These are phyloP conservation scores for Euzophera pinguis DNA, from an alignment of 2,888 invertebrate species.

Conservation along the genomic window DNA sequence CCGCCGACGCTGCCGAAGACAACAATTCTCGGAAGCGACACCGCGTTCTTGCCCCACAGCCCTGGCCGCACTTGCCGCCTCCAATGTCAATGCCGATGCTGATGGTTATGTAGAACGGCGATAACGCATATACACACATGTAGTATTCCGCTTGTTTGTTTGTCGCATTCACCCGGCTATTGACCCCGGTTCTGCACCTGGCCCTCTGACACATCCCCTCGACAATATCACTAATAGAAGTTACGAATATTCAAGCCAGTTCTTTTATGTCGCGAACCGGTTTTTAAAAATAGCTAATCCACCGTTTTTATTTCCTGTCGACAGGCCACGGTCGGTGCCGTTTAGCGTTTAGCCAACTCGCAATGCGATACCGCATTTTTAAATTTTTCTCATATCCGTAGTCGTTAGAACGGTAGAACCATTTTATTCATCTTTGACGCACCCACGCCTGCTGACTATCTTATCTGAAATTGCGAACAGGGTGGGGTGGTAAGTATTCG, in stretches of 20 bases:
- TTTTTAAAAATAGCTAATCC: constrained; percentile 42
- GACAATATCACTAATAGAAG: neutral
- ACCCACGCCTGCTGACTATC: constrained; percentile 22
- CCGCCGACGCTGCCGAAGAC: constrained; percentile 54
- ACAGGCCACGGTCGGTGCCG: constrained; percentile 28
- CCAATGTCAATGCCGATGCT: constrained; percentile 75
- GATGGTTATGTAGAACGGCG: constrained; percentile 38
- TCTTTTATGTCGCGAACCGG: constrained; percentile 37
- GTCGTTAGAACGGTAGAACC: neutral
- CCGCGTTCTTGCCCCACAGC: constrained; percentile 54
- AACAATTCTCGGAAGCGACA: constrained; percentile 57
- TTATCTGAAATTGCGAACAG: constrained; percentile 24
- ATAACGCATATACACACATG: constrained; percentile 6
- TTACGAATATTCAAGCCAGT: constrained; percentile 4
- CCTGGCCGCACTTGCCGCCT: constrained; percentile 34
- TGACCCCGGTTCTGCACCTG: constrained; percentile 51
- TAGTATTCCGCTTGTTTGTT: constrained; percentile 26
- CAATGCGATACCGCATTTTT: constrained; percentile 25
- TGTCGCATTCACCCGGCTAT: constrained; percentile 39
- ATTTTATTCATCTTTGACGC: constrained; percentile 11
- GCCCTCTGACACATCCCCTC: constrained; percentile 28
- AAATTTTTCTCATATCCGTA: constrained; percentile 20
- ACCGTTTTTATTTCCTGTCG: constrained; percentile 40
- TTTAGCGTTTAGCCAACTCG: constrained; percentile 32
- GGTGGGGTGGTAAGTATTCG: constrained; percentile 17